Evolutionary conservation across 1,140 invertebrate genomes (phyloP).

Genomic region (Drosophila sechellia): DNA sequence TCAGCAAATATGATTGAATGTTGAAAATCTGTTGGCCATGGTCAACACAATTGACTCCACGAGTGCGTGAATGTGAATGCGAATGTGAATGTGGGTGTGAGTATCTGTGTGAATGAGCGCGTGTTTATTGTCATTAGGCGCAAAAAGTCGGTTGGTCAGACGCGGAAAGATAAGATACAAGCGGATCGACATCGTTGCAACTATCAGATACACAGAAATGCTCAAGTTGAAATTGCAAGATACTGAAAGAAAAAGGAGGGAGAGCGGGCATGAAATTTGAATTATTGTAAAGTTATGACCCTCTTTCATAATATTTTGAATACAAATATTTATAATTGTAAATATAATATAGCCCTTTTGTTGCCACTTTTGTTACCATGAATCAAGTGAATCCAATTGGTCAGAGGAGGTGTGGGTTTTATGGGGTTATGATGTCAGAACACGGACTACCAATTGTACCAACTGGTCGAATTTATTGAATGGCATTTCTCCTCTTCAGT

Average conservation of each 20-base stretch:
- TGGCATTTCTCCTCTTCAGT: slow-evolving; percentile 34
- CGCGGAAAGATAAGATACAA: slow-evolving; percentile 30
- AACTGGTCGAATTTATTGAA: slow-evolving; percentile 67
- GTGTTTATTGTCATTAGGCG: slow-evolving; percentile 39
- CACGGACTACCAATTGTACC: slow-evolving; percentile 35
- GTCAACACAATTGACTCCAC: slow-evolving; percentile 44
- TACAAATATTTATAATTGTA: no score
- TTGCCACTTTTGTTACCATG: neutral
- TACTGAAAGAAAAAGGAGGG: slow-evolving; percentile 28
- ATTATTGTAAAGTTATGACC: slow-evolving; percentile 3
- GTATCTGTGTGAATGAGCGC: slow-evolving; percentile 23
- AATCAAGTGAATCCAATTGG: neutral
- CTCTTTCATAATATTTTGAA: neutral
- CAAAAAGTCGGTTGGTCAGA: slow-evolving; percentile 28
- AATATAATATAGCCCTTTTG: neutral
- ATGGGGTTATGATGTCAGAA: slow-evolving; percentile 38
- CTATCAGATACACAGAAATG: neutral
- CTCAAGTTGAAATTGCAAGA: slow-evolving; percentile 1
- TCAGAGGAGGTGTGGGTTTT: slow-evolving; percentile 2
- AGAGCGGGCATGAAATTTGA: neutral
- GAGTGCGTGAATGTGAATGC: slow-evolving; percentile 16
- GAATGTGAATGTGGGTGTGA: neutral
- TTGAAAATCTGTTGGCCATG: slow-evolving; percentile 47
- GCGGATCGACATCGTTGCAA: slow-evolving; percentile 15
- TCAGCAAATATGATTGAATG: slow-evolving; percentile 51